Evolutionary conservation across 2,797 vertebrate genomes (phyloP), one percentile per base, ranked within the genome.

Genomic region (Poecilia velifera): DNA sequence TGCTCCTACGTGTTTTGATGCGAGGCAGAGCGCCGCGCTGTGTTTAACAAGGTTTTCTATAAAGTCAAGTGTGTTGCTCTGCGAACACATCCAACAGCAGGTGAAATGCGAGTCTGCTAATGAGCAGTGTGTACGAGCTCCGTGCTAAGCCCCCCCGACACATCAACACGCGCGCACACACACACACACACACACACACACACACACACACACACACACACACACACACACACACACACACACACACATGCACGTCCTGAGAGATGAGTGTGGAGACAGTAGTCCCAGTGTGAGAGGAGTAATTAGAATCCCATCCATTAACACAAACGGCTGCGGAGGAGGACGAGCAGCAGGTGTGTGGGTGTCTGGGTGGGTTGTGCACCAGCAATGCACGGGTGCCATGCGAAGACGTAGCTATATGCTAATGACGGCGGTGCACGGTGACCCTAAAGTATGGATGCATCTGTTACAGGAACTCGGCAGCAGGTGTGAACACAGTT

Each of bases 301-400:
- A 96, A 97, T 97, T 96, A 96, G 95, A 95, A 84, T 89, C 93
- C 94, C 93, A 94, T 96, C 96, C 93, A 96, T 97, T 96, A 96
- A 95, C 95, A 95, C 93, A 91, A 89, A 86, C 91, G 89, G 90
- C 92, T 81, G 88, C 84, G 91, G 91, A 93, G 90, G 82, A 89
- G 90, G 84, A 88, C 20, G 88, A 93, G 91, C 90, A 93, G 93
- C 92, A 94, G 92, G 91, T 94, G 94, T 93, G 92, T 91, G 90
- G 84, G 92, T 78, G 91, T 59, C n/a, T 31, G 28, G n/a, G 57
- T 59, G 82, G 76, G 82, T 85, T 88, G 82, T 86, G 88, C 87
- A 87, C 90, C 85, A 84, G 87, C 80, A 81, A 84, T 74, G 82
- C 76, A 77, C n/a, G 76, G 85, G 84, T 71, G 84, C 78, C 82